Conservation (phyloP, 2,113 vertebrate genomes). For the Axis porcinus region DNA sequence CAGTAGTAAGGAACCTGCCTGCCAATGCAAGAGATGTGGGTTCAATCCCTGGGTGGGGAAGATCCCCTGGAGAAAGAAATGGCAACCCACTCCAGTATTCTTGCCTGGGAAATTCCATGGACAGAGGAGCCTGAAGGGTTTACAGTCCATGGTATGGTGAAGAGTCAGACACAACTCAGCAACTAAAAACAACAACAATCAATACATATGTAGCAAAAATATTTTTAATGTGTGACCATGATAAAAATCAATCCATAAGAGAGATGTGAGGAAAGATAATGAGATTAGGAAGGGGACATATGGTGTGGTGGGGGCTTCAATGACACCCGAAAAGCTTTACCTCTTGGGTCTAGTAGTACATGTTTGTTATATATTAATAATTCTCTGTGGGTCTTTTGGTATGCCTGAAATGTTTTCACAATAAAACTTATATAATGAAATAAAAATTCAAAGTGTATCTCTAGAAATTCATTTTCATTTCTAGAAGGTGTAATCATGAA, state of each 20-base stretch:
- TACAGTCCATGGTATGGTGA: background rate
- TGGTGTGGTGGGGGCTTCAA: background rate
- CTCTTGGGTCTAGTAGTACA: background rate
- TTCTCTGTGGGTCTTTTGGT: background rate
- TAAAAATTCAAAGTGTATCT: background rate
- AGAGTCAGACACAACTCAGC: background rate
- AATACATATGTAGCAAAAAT: background rate
- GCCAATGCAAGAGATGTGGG: background rate
- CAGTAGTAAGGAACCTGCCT: background rate
- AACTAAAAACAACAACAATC: background rate
- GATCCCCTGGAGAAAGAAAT: background rate
- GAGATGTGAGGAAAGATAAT: background rate
- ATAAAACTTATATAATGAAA: background rate
- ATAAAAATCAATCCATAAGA: background rate
- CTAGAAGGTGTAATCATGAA: background rate
- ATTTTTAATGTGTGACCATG: background rate
- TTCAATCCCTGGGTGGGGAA: background rate
- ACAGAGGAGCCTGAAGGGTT: background rate
- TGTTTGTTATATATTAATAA: background rate
- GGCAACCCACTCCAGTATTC: background rate
- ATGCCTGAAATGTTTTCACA: background rate
- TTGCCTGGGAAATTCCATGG: background rate
- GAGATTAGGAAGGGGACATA: background rate
- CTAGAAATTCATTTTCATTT: background rate
- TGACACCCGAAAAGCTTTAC: background rate